These are phyloP conservation scores for Drosophila ercepeae DNA, from an alignment of 1,140 invertebrate species.

Conservation along the genomic window DNA sequence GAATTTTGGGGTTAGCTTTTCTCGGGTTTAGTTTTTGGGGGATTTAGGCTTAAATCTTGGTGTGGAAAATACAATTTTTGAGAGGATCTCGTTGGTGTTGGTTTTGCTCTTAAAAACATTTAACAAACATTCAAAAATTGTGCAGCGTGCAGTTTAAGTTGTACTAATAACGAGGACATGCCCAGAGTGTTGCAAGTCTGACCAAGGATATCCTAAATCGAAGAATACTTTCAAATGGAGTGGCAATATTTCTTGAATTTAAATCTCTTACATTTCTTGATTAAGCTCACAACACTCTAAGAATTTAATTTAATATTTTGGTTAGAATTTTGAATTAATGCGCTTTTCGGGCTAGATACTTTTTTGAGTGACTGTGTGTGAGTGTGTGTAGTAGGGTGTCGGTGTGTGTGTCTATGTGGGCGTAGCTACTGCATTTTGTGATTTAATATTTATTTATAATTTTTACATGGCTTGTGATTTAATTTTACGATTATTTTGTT, in stretches of 20 bases:
- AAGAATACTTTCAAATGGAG: too few relatives aligned
- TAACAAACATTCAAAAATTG: slow-evolving; percentile 80
- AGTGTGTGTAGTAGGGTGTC: slow-evolving; percentile 3
- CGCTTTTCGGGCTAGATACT: slow-evolving; percentile 50
- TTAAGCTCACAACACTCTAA: slow-evolving; percentile 4
- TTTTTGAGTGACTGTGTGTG: slow-evolving; percentile 26
- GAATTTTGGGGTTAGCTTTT: too few relatives aligned
- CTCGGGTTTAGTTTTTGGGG: slow-evolving; percentile 2
- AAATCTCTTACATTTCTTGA: neutral
- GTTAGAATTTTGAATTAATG: slow-evolving; percentile 37
- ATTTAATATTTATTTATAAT: slow-evolving; percentile 47
- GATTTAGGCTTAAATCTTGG: slow-evolving; percentile 1
- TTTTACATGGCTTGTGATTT: slow-evolving; percentile 53
- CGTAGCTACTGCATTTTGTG: slow-evolving; percentile 40
- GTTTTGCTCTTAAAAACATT: slow-evolving; percentile 62
- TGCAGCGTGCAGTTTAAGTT: slow-evolving; percentile 82
- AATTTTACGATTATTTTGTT: slow-evolving; percentile 60
- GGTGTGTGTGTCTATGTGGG: slow-evolving; percentile 12
- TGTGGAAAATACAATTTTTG: slow-evolving; percentile 70
- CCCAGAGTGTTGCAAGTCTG: slow-evolving; percentile 5
- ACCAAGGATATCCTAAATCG: neutral
- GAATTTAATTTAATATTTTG: slow-evolving; percentile 44
- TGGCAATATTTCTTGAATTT: neutral
- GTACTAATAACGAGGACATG: slow-evolving; percentile 73
- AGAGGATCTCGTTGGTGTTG: slow-evolving; percentile 54